Evolutionary conservation across 2,113 vertebrate genomes (phyloP).

Genomic region (Naja naja): DNA sequence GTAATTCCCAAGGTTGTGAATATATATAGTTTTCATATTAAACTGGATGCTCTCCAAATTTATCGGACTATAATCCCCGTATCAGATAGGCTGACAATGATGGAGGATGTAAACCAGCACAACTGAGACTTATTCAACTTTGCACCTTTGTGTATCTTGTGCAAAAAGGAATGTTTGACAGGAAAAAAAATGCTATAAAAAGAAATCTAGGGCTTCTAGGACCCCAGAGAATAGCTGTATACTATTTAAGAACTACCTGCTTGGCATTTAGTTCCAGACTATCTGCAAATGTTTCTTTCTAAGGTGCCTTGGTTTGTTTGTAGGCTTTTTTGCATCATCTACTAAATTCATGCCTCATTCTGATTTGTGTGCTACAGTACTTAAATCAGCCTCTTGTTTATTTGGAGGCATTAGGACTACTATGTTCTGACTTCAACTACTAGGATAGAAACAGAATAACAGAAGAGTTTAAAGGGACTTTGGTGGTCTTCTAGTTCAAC

Average conservation of each 20-base stretch:
- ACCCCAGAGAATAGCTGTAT: not conserved
- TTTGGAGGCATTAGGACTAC: not conserved
- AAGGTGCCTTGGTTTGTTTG: not conserved
- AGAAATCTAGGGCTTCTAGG: not conserved
- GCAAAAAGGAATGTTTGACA: not conserved
- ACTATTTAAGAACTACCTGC: not conserved
- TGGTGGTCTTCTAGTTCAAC: not conserved
- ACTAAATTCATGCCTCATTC: not conserved
- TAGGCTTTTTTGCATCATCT: not conserved
- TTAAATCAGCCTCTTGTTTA: not conserved
- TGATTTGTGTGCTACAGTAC: not conserved
- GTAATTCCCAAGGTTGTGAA: slow-evolving; percentile 60
- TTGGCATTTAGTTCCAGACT: not conserved
- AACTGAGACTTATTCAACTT: slow-evolving; percentile 20
- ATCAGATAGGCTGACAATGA: not conserved
- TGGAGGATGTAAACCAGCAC: not conserved
- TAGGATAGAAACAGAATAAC: not conserved
- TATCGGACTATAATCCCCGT: not conserved
- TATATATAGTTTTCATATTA: slow-evolving; percentile 22
- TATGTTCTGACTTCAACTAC: not conserved
- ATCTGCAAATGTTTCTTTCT: not conserved
- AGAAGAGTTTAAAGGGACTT: not conserved
- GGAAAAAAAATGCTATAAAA: not conserved
- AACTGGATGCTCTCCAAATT: not conserved
- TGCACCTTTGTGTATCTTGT: slow-evolving; percentile 35